Percentiles rank a stretch among this genome's conserved stretches.
Conservation (phyloP, 2,888 invertebrate species). For the Lepidochrysops patricia region DNA sequence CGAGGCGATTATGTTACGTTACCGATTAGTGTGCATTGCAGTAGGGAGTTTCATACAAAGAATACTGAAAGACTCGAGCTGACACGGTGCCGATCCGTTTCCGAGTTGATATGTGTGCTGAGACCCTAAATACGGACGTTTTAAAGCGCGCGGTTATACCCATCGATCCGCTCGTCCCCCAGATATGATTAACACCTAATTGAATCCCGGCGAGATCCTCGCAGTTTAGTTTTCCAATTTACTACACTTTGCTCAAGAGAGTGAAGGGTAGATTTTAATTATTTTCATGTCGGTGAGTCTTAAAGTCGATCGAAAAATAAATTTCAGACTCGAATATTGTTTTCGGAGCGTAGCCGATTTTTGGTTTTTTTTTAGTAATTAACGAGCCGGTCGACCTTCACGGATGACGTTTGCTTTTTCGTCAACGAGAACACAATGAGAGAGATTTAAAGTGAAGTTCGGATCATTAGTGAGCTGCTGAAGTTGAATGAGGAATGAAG, state of each 20-base stretch:
- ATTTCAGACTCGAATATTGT: constrained; percentile 23
- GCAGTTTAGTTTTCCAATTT: constrained; percentile 74
- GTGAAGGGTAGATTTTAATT: constrained; percentile 72
- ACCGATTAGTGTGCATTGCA: too few relatives aligned
- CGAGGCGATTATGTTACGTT: too few relatives aligned
- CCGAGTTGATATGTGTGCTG: too few relatives aligned
- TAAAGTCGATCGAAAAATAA: constrained; percentile 45
- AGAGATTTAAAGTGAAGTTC: neutral
- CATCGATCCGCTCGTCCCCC: constrained; percentile 68
- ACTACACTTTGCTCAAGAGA: constrained; percentile 60
- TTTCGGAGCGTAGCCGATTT: neutral
- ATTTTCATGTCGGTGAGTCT: constrained; percentile 48
- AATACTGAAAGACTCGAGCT: too few relatives aligned
- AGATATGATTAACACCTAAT: constrained; percentile 74
- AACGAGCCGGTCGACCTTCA: neutral
- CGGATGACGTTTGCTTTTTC: neutral
- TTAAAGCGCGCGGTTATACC: constrained; percentile 44
- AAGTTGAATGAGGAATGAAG: neutral
- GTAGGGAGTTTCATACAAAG: too few relatives aligned
- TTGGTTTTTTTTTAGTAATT: neutral
- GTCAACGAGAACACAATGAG: neutral
- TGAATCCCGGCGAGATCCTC: constrained; percentile 69
- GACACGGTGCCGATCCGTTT: too few relatives aligned
- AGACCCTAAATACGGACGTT: neutral
- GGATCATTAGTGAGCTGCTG: neutral